Conservation (phyloP, 2,797 vertebrate genomes). For the Phalloptychus januarius region DNA sequence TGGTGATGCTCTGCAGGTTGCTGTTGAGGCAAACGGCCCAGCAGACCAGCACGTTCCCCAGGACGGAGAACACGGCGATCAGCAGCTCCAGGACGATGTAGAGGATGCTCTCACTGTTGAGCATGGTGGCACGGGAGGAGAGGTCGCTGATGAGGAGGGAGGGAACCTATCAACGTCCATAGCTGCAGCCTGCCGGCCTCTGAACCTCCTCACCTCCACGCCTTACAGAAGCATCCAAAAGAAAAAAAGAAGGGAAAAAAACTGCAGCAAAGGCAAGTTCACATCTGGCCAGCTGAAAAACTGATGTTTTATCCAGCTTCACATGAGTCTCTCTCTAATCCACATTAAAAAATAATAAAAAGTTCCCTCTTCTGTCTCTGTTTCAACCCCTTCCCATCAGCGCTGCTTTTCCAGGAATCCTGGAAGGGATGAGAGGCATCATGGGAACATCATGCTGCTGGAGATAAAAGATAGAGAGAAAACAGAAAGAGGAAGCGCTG, state of each 20-base stretch:
- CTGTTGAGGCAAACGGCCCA: slow-evolving; percentile 95
- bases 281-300: slow-evolving; percentile 23
- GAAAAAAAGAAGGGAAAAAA: neutral
- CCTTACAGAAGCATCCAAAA: slow-evolving; percentile 21
- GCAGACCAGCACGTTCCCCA: slow-evolving; percentile 95
- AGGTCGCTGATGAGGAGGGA: slow-evolving; percentile 60
- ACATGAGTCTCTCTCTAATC: slow-evolving; percentile 21
- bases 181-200: slow-evolving; percentile 81
- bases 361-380: slow-evolving; percentile 30
- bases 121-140: slow-evolving; percentile 82
- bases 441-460: slow-evolving; percentile 28
- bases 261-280: slow-evolving; percentile 8
- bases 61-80: slow-evolving; percentile 89
- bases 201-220: slow-evolving; percentile 33
- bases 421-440: slow-evolving; percentile 51
- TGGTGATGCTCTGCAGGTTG: slow-evolving; percentile 96
- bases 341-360: slow-evolving; percentile 5
- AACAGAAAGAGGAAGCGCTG: slow-evolving; percentile 51
- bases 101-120: slow-evolving; percentile 31
- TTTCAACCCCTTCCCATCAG: slow-evolving; percentile 50
- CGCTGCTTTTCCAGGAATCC: slow-evolving; percentile 57
- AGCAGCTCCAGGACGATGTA: slow-evolving; percentile 92
- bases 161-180: slow-evolving; percentile 85
- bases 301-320: slow-evolving; percentile 9
- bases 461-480: slow-evolving; percentile 41